A percentile compares a stretch with the other conserved stretches of the same genome.
phyloP scores from a whole-genome alignment of 53 echinoderm and acorn worm species.

The Arbacia lixula region DNA sequence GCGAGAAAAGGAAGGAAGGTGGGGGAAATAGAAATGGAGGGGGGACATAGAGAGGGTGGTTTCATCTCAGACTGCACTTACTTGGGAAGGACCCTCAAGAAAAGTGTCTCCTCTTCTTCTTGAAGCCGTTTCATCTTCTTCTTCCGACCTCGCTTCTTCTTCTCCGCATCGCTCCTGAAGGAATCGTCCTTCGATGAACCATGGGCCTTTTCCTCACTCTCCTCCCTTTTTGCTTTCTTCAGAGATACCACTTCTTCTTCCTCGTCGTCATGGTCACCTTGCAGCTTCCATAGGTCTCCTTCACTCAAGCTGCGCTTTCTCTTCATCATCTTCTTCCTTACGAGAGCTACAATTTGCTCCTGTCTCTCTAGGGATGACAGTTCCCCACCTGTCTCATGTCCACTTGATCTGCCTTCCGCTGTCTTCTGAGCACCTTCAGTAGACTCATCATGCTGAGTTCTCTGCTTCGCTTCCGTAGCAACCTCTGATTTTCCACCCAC shows the following conservation, averaged over 20 bases:
- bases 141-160: conserved; percentile 72
- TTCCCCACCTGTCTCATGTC: neutral
- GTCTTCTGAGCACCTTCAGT: neutral
- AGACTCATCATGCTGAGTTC: neutral
- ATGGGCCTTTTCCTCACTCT: neutral
- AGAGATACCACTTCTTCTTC: neutral
- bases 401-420: neutral
- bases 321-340: conserved; percentile 1
- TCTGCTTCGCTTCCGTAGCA: neutral
- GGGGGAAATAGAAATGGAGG: neutral
- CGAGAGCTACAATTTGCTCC: neutral
- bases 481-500: neutral
- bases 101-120: conserved; percentile 59
- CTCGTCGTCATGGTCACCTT: conserved; percentile 10
- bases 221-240: neutral
- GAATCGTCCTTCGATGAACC: neutral
- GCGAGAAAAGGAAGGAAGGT: neutral
- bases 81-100: conserved; percentile 89
- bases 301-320: conserved; percentile 17
- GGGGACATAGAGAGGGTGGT: neutral
- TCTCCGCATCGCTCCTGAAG: neutral
- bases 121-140: conserved; percentile 70
- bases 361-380: neutral
- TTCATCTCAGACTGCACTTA: conserved; percentile 42
- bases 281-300: conserved; percentile 21